Percentiles rank a stretch among this genome's conserved stretches.
phyloP scores from a whole-genome alignment of 2,888 invertebrate species.

The Heliconius aoede region DNA sequence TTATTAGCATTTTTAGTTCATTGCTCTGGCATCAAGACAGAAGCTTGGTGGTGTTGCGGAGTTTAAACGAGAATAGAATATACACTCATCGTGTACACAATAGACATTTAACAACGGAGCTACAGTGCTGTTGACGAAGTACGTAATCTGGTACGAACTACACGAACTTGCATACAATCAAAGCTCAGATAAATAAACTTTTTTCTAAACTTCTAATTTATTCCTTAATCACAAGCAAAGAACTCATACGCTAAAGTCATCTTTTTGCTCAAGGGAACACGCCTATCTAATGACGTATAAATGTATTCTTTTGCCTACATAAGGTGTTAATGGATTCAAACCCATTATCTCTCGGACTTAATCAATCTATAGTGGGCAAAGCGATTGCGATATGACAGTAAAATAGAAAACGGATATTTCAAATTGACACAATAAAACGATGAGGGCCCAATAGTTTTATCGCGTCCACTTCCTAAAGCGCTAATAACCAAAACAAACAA shows the following conservation, averaged over 20 bases:
- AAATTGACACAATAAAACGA: constrained; percentile 82
- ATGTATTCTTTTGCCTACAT: constrained; percentile 34
- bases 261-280: background rate
- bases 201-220: constrained; percentile 13
- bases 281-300: constrained; percentile 5
- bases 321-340: constrained; percentile 71
- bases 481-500: constrained; percentile 83
- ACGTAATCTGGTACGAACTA: background rate
- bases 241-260: constrained; percentile 8
- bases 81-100: too few species aligned
- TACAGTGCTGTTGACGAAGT: background rate
- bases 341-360: constrained; percentile 58
- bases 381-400: constrained; percentile 33
- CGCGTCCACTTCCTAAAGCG: constrained; percentile 80
- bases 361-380: constrained; percentile 49
- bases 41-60: too few species aligned
- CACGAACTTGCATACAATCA: background rate
- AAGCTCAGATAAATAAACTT: constrained; percentile 8
- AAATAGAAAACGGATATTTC: constrained; percentile 71
- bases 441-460: constrained; percentile 80
- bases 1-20: too few species aligned
- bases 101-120: background rate
- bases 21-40: too few species aligned
- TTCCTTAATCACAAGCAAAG: constrained; percentile 7
- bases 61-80: too few species aligned